Conservation (phyloP, 1,140 invertebrate genomes). For the Monochamus saltuarius region DNA sequence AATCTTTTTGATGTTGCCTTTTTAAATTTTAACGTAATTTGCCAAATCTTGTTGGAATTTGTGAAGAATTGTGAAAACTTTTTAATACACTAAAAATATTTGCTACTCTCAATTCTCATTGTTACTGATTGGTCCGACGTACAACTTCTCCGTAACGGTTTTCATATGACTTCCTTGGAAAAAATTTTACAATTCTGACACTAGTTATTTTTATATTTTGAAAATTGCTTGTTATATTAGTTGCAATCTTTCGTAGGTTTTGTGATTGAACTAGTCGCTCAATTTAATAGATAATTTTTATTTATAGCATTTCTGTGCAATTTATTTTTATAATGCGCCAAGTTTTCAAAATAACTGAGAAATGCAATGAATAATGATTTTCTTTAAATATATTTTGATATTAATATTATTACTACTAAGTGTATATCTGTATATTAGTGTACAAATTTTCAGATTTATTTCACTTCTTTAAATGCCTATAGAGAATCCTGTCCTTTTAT, state of each 20-base stretch:
- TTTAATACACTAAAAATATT: neutral
- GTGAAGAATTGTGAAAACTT: neutral
- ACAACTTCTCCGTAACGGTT: constrained; percentile 16
- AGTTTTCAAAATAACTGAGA: constrained; percentile 4
- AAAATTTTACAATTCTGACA: constrained; percentile 8
- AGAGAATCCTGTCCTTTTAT: constrained; percentile 26
- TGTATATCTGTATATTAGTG: constrained; percentile 41
- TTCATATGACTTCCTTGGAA: constrained; percentile 8
- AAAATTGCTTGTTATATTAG: constrained; percentile 16
- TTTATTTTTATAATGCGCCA: constrained; percentile 3
- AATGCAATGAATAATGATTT: constrained; percentile 18
- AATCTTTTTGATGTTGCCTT: too few relatives aligned
- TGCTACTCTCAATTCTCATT: neutral
- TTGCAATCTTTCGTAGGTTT: constrained; percentile 44
- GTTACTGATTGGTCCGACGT: neutral
- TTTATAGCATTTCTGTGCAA: neutral
- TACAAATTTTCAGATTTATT: constrained; percentile 32
- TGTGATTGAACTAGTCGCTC: constrained; percentile 48
- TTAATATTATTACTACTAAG: constrained; percentile 18
- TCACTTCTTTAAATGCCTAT: constrained; percentile 35
- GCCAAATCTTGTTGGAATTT: too few relatives aligned
- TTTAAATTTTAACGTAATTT: too few relatives aligned
- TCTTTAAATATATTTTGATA: constrained; percentile 25
- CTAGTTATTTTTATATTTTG: neutral
- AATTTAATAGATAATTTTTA: constrained; percentile 30